A percentile compares a stretch with the other conserved stretches of the same genome.
Evolutionary conservation across 2,888 invertebrate species (phyloP).

Genomic region (Heliconius charithonia): DNA sequence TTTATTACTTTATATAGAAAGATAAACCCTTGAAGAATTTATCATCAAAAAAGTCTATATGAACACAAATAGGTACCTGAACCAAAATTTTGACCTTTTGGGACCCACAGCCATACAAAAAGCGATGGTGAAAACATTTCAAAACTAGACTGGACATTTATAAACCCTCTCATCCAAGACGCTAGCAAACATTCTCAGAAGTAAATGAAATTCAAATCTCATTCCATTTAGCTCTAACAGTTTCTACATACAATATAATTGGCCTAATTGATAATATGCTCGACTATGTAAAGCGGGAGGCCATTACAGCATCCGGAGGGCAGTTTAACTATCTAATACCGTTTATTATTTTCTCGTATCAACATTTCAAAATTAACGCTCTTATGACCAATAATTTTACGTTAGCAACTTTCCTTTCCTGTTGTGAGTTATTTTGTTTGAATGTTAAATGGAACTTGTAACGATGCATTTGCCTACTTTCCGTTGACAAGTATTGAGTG

Average conservation of each 20-base stretch:
- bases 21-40: too few relatives aligned
- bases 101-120: neutral
- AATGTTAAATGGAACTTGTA: constrained; percentile 25
- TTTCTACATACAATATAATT: constrained; percentile 36
- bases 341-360: constrained; percentile 38
- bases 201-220: constrained; percentile 19
- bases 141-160: neutral
- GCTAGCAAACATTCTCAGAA: constrained; percentile 9
- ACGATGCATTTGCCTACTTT: constrained; percentile 19
- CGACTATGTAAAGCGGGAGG: constrained; percentile 33
- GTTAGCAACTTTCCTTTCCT: constrained; percentile 35
- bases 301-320: constrained; percentile 39
- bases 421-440: constrained; percentile 31
- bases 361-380: constrained; percentile 36
- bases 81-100: neutral
- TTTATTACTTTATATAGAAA: too few relatives aligned
- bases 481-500: constrained; percentile 10
- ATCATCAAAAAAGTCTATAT: neutral
- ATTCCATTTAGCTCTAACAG: constrained; percentile 15
- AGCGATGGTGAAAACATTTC: too few relatives aligned
- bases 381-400: constrained; percentile 39
- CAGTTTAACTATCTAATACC: constrained; percentile 40
- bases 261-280: constrained; percentile 38
- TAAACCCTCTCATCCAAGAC: neutral
- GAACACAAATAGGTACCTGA: too few relatives aligned